phyloP scores from a whole-genome alignment of 2,113 vertebrate genomes.

The Xenotilapia leptura region DNA sequence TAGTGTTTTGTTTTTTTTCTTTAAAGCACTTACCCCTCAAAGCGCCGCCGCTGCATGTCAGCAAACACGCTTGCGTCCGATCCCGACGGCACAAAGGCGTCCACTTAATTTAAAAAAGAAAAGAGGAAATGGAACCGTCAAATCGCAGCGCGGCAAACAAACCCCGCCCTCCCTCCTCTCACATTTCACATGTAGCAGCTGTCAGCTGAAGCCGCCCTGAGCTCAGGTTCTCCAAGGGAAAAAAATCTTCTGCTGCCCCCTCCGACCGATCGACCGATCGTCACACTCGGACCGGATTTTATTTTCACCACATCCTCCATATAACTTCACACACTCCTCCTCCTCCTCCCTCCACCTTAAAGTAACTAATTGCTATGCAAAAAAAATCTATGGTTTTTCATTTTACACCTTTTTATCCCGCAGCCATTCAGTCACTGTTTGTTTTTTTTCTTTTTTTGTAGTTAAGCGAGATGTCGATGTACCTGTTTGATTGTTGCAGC shows the following conservation, averaged over 20 bases:
- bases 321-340: slow-evolving; percentile 10
- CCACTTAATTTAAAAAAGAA: background rate
- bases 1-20: background rate
- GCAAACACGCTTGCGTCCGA: slow-evolving; percentile 30
- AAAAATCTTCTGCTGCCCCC: background rate
- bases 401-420: slow-evolving; percentile 57
- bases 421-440: slow-evolving; percentile 67
- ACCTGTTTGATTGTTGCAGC: slow-evolving; percentile 74
- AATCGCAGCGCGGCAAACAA: slow-evolving; percentile 1
- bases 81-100: background rate
- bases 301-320: slow-evolving; percentile 7
- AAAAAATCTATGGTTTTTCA: slow-evolving; percentile 61
- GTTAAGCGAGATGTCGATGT: slow-evolving; percentile 70
- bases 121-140: background rate
- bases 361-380: slow-evolving; percentile 77
- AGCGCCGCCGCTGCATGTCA: slow-evolving; percentile 35
- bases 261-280: background rate
- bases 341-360: slow-evolving; percentile 2
- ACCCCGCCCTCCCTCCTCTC: background rate
- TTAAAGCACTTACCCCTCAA: slow-evolving; percentile 43
- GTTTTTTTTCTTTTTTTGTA: slow-evolving; percentile 56
- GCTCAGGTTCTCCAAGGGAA: slow-evolving; percentile 67
- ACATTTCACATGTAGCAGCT: slow-evolving; percentile 54
- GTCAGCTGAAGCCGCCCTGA: slow-evolving; percentile 36
- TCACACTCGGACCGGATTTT: slow-evolving; percentile 10